Conservation (phyloP, 1,140 invertebrate species). For the Solenopsis fugax region DNA sequence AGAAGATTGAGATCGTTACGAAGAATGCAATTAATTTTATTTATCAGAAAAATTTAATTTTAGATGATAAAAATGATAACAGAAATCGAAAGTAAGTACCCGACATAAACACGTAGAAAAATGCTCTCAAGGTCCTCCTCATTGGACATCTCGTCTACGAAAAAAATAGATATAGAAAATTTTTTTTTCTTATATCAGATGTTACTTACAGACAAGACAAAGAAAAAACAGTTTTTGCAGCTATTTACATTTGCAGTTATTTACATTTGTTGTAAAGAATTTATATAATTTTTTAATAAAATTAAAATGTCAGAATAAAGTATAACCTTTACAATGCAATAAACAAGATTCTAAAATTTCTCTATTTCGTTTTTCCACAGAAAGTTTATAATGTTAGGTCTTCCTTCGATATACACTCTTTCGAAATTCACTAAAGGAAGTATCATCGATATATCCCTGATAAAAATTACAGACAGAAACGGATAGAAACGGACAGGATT, state of each 20-base stretch:
- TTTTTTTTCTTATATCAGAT: not conserved
- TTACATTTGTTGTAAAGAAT: too few relatives aligned
- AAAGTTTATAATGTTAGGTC: too few relatives aligned
- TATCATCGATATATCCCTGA: not conserved
- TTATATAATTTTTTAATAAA: too few relatives aligned
- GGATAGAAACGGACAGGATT: too few relatives aligned
- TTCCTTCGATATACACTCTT: not conserved
- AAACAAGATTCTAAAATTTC: too few relatives aligned
- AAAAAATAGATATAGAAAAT: slow-evolving; percentile 8
- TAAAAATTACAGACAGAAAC: too few relatives aligned
- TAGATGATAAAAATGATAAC: not conserved
- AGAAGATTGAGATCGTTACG: not conserved
- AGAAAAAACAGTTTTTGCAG: not conserved
- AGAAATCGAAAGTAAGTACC: slow-evolving; percentile 51
- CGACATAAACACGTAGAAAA: slow-evolving; percentile 73
- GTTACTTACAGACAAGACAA: not conserved
- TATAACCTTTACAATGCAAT: too few relatives aligned
- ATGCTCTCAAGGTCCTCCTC: slow-evolving; percentile 59
- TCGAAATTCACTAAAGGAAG: not conserved
- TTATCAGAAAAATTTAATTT: not conserved
- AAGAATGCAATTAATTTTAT: not conserved
- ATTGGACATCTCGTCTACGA: not conserved
- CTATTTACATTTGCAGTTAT: too few relatives aligned
- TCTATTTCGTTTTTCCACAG: too few relatives aligned
- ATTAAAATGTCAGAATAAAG: too few relatives aligned